These are phyloP conservation scores for Aphaenogaster rudis DNA, from an alignment of 1,140 invertebrate genomes.

Conservation along the genomic window DNA sequence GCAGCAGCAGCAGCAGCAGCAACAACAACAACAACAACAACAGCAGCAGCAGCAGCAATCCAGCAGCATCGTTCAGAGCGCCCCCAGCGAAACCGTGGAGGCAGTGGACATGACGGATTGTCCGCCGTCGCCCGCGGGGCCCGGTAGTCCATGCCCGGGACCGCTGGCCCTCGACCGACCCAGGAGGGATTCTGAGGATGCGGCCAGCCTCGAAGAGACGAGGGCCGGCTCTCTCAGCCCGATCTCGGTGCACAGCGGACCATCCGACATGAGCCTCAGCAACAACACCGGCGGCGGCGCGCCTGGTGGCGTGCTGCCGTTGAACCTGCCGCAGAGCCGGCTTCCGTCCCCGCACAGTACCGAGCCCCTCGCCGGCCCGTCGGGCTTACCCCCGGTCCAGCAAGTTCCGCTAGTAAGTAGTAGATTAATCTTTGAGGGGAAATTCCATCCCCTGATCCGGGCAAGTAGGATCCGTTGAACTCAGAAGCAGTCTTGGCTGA, in stretches of 20 bases:
- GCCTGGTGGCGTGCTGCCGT: constrained; percentile 77
- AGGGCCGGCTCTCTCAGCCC: constrained; percentile 85
- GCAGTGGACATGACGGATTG: constrained; percentile 81
- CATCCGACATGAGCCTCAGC: constrained; percentile 88
- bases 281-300: constrained; percentile 83
- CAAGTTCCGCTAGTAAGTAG: constrained; percentile 93
- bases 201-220: constrained; percentile 84
- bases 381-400: constrained; percentile 93
- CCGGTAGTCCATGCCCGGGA: constrained; percentile 85
- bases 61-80: constrained; percentile 76
- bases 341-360: constrained; percentile 89
- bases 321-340: constrained; percentile 84
- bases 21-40: constrained; percentile 61
- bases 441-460: background rate
- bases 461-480: background rate
- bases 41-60: constrained; percentile 66
- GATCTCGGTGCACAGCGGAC: constrained; percentile 86
- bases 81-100: constrained; percentile 77
- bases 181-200: constrained; percentile 84
- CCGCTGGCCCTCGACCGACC: constrained; percentile 85
- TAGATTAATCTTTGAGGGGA: background rate
- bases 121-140: constrained; percentile 82
- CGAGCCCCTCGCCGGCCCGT: constrained; percentile 92
- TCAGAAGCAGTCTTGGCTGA: background rate
- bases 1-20: constrained; percentile 82